Percentiles rank a stretch among this genome's conserved stretches.
These are phyloP conservation scores for Coenonympha glycerion DNA, from an alignment of 2,888 invertebrate genomes.

Conservation along the genomic window DNA sequence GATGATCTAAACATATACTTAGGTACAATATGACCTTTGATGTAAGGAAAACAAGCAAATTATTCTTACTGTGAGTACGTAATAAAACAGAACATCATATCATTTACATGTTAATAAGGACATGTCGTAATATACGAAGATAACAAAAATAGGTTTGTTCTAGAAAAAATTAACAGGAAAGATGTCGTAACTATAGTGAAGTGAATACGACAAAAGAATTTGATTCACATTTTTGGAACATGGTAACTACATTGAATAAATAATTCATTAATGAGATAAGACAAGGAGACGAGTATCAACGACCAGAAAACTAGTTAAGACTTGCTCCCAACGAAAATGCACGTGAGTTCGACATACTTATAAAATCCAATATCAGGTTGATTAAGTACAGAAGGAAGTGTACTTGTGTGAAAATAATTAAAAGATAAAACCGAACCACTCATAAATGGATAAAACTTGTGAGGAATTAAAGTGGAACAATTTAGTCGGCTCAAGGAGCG, in stretches of 20 bases:
- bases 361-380: no score
- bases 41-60: conserved; percentile 20
- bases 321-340: no score
- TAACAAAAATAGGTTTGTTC: background rate
- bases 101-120: background rate
- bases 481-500: conserved; percentile 42
- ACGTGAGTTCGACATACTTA: no score
- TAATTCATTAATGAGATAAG: no score
- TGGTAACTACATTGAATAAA: no score
- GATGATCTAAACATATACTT: conserved; percentile 27
- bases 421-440: conserved; percentile 9
- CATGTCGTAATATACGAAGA: background rate
- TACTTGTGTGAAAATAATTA: conserved; percentile 16
- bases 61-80: conserved; percentile 5
- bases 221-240: no score
- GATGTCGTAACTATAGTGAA: background rate
- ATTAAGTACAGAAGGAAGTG: conserved; percentile 1
- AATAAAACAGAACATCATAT: background rate
- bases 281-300: no score
- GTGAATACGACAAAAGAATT: no score
- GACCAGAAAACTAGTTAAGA: no score
- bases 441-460: conserved; percentile 13
- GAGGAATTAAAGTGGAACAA: conserved; percentile 30
- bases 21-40: conserved; percentile 18
- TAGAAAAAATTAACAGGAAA: background rate